Percentiles rank a stretch among this genome's conserved stretches.
These are phyloP conservation scores for Bombus superbus DNA, from an alignment of 1,140 invertebrate genomes.

Conservation along the genomic window DNA sequence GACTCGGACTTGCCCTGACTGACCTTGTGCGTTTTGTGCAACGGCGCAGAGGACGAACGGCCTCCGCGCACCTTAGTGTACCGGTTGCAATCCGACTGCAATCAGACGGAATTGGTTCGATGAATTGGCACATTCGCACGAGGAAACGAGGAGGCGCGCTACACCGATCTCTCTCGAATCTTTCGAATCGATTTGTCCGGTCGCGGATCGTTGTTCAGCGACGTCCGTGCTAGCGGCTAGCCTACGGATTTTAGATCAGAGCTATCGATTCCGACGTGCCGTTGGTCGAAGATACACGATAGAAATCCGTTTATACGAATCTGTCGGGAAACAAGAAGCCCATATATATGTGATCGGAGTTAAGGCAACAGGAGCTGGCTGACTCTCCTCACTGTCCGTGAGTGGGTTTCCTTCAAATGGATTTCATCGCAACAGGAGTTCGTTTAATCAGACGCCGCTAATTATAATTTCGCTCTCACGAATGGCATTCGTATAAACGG, in stretches of 20 bases:
- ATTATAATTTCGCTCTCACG: neutral
- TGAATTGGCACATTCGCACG: conserved; percentile 64
- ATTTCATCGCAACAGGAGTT: neutral
- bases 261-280: neutral
- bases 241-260: neutral
- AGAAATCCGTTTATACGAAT: neutral
- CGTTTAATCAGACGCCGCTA: neutral
- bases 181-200: neutral
- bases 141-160: conserved; percentile 50
- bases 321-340: neutral
- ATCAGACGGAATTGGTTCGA: conserved; percentile 81
- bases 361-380: no score
- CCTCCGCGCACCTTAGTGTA: conserved; percentile 83
- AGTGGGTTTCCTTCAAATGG: neutral
- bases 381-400: neutral
- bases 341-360: neutral
- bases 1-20: conserved; percentile 85
- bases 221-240: neutral
- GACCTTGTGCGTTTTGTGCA: conserved; percentile 83
- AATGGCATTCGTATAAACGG: neutral
- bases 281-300: neutral
- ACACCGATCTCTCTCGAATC: conserved; percentile 33
- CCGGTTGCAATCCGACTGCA: conserved; percentile 84
- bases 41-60: conserved; percentile 82
- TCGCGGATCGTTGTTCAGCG: neutral